Evolutionary conservation across 2,888 invertebrate genomes (phyloP), one percentile per base, ranked within the genome.

Genomic region (Macropis europaea): DNA sequence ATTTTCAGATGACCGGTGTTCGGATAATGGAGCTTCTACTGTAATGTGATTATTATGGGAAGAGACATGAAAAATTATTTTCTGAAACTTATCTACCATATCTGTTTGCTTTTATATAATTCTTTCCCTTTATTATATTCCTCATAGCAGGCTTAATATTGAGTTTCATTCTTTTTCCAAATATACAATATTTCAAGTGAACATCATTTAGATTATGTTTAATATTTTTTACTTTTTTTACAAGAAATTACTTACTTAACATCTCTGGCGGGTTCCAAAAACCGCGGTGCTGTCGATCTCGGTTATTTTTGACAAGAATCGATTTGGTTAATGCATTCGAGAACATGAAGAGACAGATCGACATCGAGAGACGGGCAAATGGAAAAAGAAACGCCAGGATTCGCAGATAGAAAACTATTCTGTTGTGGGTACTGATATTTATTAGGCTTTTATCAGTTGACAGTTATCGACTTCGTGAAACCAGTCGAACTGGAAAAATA

Each of bases 361-460:
- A 34, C 22, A 19, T 38, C 9, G n/a, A n/a, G n/a, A n/a, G n/a
- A n/a, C 0, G 11, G 7, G n/a, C 11, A n/a, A n/a, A n/a, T n/a
- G 7, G 28, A 7, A 15, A 28, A 13, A 3, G 9, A 17, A n/a
- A 40, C n/a, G 53, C 34, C 38, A 9, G 9, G 54, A 61, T 32
- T 26, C 32, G 15, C 24, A 1, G 7, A 6, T 13, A 38, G 61
- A 30, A 24, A 64, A 52, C 38, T 3, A 32, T 52, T 38, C 24
- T 34, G 42, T 38, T 42, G 26, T 24, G 9, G 17, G n/a, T 53
- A 61, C 43, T 61, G 32, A 76, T 76, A 76, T 75, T 67, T 67
- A 72, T 76, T 62, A 67, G 45, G 15, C 48, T 30, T 13, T 22
- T 22, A 11, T 7, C 17, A 32, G 11, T 2, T 48, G 67, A 76